phyloP scores from a whole-genome alignment of 2,888 invertebrate species.

The Sphaeridia pumilis region DNA sequence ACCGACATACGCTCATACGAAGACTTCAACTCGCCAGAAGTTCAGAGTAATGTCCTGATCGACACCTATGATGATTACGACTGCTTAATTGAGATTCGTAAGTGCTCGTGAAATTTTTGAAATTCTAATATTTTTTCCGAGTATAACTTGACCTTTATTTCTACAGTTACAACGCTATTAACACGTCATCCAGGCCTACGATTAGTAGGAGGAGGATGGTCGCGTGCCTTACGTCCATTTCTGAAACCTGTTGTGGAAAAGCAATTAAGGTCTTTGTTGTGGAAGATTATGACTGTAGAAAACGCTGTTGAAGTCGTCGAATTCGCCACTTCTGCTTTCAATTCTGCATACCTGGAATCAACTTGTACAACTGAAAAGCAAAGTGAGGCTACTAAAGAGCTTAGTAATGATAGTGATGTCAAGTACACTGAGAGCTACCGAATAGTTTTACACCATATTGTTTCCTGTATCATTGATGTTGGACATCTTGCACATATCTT shows the following conservation, averaged over 20 bases:
- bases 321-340: conserved; percentile 26
- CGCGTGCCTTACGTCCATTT: conserved; percentile 23
- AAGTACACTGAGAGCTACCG: no score
- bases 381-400: not conserved
- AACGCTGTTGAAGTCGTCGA: conserved; percentile 23
- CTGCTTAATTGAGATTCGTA: conserved; percentile 21
- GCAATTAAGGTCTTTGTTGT: conserved; percentile 17
- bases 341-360: no score
- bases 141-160: no score
- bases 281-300: conserved; percentile 20
- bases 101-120: not conserved
- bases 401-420: not conserved
- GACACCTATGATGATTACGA: conserved; percentile 24
- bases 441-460: no score
- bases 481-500: conserved; percentile 1
- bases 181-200: conserved; percentile 15
- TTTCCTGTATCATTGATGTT: conserved; percentile 13
- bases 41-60: conserved; percentile 18
- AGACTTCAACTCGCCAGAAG: conserved; percentile 20
- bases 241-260: conserved; percentile 23
- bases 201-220: conserved; percentile 24
- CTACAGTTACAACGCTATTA: conserved; percentile 23
- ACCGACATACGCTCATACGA: conserved; percentile 26
- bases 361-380: conserved; percentile 5
- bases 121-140: no score